Conservation (phyloP, 2,888 invertebrate genomes). For the Salticus scenicus region DNA sequence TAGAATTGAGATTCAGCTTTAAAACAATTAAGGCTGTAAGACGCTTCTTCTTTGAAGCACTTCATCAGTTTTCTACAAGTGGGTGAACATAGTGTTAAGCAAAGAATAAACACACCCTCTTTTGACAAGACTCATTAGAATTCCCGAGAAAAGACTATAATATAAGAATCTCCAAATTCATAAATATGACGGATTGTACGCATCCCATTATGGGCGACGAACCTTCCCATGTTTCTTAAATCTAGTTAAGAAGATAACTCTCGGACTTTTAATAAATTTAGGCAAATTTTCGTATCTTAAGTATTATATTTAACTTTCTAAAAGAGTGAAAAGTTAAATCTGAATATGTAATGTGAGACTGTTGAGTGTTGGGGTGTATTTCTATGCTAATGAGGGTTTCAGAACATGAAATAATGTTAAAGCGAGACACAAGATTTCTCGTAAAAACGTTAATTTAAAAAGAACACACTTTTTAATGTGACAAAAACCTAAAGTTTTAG, state of each 20-base stretch:
- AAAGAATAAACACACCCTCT: neutral
- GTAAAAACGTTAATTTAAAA: neutral
- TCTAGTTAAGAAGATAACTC: constrained; percentile 21
- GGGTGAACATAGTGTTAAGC: constrained; percentile 5
- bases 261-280: constrained; percentile 22
- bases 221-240: constrained; percentile 9
- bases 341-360: constrained; percentile 8
- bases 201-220: constrained; percentile 1
- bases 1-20: neutral
- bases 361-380: constrained; percentile 1
- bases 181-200: constrained; percentile 32
- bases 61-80: neutral
- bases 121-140: constrained; percentile 14
- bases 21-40: neutral
- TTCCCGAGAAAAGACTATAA: neutral
- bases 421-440: neutral
- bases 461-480: neutral
- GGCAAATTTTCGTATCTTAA: constrained; percentile 22
- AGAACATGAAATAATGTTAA: neutral
- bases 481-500: neutral
- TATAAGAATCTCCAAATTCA: constrained; percentile 4
- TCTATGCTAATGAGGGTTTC: neutral
- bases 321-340: constrained; percentile 1
- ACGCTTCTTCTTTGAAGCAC: too few species aligned
- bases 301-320: constrained; percentile 24